These are phyloP conservation scores for Cossypha caffra DNA, from an alignment of 2,797 vertebrate species.

Conservation along the genomic window DNA sequence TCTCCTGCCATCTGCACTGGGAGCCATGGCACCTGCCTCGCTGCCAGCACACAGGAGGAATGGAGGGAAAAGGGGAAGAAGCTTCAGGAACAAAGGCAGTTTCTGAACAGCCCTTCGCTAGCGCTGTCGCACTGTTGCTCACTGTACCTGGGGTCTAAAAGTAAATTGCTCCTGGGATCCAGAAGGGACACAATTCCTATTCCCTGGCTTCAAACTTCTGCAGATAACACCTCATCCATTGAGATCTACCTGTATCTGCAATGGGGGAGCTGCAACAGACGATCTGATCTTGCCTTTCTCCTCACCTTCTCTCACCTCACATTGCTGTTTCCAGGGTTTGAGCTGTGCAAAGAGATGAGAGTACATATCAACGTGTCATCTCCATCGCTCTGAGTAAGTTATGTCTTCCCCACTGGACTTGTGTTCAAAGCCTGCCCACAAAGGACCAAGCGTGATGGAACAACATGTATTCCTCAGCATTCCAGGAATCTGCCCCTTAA, in stretches of 20 bases:
- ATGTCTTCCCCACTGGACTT: neutral
- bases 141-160: rapidly evolving
- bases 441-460: neutral
- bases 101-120: rapidly evolving
- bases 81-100: neutral
- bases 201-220: neutral
- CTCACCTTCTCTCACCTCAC: neutral
- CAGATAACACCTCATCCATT: neutral
- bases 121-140: neutral
- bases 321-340: neutral
- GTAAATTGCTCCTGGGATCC: neutral
- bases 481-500: neutral
- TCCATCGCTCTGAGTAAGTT: neutral
- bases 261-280: neutral
- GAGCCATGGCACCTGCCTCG: neutral
- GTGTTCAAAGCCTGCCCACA: neutral
- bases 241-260: neutral
- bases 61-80: neutral
- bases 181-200: neutral
- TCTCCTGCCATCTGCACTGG: neutral
- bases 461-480: neutral
- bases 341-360: rapidly evolving
- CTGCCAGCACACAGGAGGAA: neutral
- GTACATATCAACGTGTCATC: rapidly evolving
- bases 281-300: neutral